Evolutionary conservation across 1,140 invertebrate genomes (phyloP).

Genomic region (Trachymyrmex septentrionalis): DNA sequence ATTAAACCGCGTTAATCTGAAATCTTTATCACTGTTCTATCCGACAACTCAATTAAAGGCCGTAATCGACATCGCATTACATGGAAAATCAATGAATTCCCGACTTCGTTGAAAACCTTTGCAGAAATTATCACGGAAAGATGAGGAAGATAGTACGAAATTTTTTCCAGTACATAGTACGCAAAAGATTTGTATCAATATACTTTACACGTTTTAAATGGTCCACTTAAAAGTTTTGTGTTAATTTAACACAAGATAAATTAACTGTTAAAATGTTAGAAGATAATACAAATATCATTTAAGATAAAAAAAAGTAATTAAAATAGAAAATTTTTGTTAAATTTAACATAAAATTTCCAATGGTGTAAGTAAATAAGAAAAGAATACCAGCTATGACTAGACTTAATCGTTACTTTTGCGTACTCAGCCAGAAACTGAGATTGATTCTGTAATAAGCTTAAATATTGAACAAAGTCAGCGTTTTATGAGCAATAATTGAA

Average conservation of each 20-base stretch:
- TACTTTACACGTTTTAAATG: no score
- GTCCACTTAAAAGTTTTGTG: no score
- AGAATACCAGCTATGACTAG: neutral
- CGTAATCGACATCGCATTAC: conserved; percentile 22
- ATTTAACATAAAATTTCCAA: no score
- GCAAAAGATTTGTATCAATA: no score
- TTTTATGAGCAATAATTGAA: neutral
- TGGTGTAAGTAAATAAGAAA: neutral
- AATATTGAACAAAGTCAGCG: neutral
- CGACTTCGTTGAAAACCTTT: neutral
- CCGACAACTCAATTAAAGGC: conserved; percentile 26
- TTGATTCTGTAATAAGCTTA: conserved; percentile 13
- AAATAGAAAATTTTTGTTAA: no score
- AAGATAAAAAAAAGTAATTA: no score
- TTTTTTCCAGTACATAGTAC: neutral
- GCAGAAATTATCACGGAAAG: neutral
- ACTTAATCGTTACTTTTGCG: neutral
- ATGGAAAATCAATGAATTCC: neutral
- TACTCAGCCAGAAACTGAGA: neutral
- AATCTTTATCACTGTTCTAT: conserved; percentile 41
- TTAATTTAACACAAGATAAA: no score
- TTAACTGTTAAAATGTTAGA: no score
- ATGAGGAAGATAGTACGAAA: neutral
- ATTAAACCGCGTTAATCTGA: conserved; percentile 38
- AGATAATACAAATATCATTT: no score